phyloP scores from a whole-genome alignment of 2,797 vertebrate genomes.

The Cossypha heuglini region DNA sequence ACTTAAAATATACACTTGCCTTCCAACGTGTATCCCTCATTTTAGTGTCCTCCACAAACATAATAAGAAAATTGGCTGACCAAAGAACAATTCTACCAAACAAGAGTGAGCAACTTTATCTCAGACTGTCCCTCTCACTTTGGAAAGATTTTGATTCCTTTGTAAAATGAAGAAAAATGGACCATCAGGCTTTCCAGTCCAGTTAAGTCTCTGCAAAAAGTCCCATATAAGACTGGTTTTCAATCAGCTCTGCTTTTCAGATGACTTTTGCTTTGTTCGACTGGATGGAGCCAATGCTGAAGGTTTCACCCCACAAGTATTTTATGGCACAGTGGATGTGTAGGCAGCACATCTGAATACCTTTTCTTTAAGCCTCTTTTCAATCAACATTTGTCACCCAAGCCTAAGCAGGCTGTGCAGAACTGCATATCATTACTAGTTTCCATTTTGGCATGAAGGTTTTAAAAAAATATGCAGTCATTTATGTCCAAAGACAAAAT shows the following conservation, averaged over 20 bases:
- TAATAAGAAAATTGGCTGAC: neutral
- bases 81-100: neutral
- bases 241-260: neutral
- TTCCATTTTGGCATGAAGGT: neutral
- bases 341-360: neutral
- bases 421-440: neutral
- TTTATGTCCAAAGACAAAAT: neutral
- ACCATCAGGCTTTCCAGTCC: neutral
- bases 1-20: neutral
- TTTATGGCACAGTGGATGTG: neutral
- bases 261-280: fast-evolving
- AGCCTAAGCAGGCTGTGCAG: neutral
- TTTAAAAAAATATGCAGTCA: neutral
- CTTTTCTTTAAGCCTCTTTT: neutral
- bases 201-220: neutral
- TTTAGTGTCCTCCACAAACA: neutral
- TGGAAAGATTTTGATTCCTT: neutral
- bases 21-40: neutral
- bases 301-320: neutral
- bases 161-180: neutral
- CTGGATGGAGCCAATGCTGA: neutral
- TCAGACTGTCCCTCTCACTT: neutral
- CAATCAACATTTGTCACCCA: neutral
- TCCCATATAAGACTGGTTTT: neutral
- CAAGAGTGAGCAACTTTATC: neutral